Conservation (phyloP, 2,888 invertebrate species). For the Lithophane semibrunnea region DNA sequence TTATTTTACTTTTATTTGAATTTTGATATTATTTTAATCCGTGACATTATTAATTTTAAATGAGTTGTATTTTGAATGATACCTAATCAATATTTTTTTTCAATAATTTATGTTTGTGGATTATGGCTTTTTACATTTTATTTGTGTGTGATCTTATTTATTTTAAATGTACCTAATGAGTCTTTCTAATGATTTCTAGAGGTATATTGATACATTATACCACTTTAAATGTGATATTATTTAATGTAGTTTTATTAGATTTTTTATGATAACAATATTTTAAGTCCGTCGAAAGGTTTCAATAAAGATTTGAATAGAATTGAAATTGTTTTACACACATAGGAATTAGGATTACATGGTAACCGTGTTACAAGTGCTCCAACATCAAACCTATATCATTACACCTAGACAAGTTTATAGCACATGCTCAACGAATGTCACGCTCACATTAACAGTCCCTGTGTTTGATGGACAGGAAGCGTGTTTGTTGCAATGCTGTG, state of each 20-base stretch:
- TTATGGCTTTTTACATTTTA: not conserved
- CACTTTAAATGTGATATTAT: too few relatives aligned
- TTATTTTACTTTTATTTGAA: too few relatives aligned
- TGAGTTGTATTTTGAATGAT: too few relatives aligned
- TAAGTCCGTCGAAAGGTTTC: too few relatives aligned
- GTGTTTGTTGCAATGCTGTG: slow-evolving; percentile 39
- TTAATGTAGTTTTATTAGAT: too few relatives aligned
- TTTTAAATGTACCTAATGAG: not conserved
- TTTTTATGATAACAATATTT: too few relatives aligned
- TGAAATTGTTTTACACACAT: not conserved
- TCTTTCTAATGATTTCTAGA: not conserved
- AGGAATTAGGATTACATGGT: not conserved
- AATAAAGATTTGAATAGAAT: too few relatives aligned
- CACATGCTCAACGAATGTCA: slow-evolving; percentile 24
- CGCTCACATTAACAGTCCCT: slow-evolving; percentile 36
- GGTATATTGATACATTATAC: not conserved
- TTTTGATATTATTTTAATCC: too few relatives aligned
- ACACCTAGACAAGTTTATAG: not conserved
- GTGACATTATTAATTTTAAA: too few relatives aligned
- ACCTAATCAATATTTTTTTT: too few relatives aligned
- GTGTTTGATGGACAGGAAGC: slow-evolving; percentile 55
- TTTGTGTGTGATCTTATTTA: not conserved
- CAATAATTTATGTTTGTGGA: too few relatives aligned
- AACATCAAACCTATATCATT: not conserved
- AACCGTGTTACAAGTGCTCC: slow-evolving; percentile 1